Base-by-base conservation (phyloP, 2,888 invertebrate genomes). In the Leptinotarsa haldemani region DNA sequence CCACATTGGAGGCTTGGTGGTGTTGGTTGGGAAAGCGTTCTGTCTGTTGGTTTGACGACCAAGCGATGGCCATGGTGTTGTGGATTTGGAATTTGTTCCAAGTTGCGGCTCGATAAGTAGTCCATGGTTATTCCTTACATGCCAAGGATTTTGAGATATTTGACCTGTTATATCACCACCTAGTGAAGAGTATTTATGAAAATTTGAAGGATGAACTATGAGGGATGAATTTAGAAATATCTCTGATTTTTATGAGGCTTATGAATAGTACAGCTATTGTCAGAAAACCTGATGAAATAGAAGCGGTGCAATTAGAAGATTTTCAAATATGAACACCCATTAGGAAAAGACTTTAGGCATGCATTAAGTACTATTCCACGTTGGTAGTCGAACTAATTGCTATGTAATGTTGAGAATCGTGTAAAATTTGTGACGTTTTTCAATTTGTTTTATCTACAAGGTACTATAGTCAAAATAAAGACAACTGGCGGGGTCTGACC, bases 21-120 rank as follows among this genome's bases (percentile, higher is more conserved):
- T 47, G 69, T 74, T 68, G 20, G 71, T 50, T 61, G 48, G 69
- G 4, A 47, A 50, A 68, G 53, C 70, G 47, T 69, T 72, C 13
- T 68, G 71, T 73, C 75, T 72, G 70, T 69, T 71, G 71, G 70
- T 74, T 63, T 67, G 66, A 70, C 71, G 74, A 50, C 83, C 82
- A 69, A 84, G 78, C 25, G 79, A 74, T 18, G 84, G 84, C 84
- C 84, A 83, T 30, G 83, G 82, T 2, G 85, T 84, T 9, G 80
- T 80, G 25, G 73, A 73, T 74, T 74, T 75, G 4, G 56, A 70
- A 73, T 66, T 75, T 70, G 65, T 58, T 73, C 72, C 74, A 70
- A 76, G 9, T 58, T 74, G 67, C 63, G 72, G 48, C 40, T 22
- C 63, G 53, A 77, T 68, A 58, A 20, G 9, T 18, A 63, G 66